phyloP scores from a whole-genome alignment of 2,113 vertebrate genomes.

The Opisthocomus hoazin region DNA sequence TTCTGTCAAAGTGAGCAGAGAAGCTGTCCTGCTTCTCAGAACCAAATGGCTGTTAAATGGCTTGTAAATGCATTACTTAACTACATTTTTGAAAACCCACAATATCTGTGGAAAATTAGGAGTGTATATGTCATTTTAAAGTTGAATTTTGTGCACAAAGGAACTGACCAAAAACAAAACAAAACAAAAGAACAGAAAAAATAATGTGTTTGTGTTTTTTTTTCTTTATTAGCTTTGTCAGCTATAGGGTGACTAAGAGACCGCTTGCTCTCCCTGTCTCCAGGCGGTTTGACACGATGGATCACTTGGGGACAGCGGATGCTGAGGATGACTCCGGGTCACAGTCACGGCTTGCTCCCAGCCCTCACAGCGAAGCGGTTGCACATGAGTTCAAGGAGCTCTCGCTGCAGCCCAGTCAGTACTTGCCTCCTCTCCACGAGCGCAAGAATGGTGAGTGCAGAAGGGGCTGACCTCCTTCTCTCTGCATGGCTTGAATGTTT shows the following conservation, averaged over 20 bases:
- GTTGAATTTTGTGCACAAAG: background rate
- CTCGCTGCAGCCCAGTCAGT: conserved; percentile 85
- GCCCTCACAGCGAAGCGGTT: conserved; percentile 94
- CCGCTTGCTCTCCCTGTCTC: background rate
- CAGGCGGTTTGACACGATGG: conserved; percentile 73
- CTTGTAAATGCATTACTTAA: background rate
- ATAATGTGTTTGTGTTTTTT: background rate
- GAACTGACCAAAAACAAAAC: background rate
- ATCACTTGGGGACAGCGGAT: conserved; percentile 71
- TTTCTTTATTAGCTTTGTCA: background rate
- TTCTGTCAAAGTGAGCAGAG: background rate
- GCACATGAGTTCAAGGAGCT: conserved; percentile 92
- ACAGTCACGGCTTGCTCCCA: conserved; percentile 79
- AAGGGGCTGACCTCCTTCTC: background rate
- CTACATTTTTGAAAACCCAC: background rate
- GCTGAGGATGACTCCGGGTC: conserved; percentile 79
- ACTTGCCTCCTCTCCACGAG: conserved; percentile 88
- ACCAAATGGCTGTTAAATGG: background rate
- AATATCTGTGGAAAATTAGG: background rate
- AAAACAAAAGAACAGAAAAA: fast-evolving
- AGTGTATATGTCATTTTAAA: fast-evolving
- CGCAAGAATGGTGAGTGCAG: conserved; percentile 89
- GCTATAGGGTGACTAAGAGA: background rate
- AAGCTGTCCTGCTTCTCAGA: background rate
- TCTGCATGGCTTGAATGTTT: background rate